These are phyloP conservation scores for Euplexia lucipara DNA, from an alignment of 2,888 invertebrate species.

Conservation along the genomic window DNA sequence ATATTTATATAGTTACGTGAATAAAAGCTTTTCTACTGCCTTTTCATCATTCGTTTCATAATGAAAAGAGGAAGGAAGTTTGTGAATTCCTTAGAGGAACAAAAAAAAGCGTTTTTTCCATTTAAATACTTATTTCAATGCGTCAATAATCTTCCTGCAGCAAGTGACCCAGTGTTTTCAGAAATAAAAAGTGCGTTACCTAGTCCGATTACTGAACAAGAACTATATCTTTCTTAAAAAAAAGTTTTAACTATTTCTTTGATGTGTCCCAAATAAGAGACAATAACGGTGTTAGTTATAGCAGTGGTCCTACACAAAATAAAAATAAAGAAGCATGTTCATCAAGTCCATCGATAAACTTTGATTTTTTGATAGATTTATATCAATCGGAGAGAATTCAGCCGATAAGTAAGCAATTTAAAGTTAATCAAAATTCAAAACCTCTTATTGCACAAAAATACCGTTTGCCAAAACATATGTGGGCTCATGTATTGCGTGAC, in stretches of 20 bases:
- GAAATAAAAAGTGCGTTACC: slow-evolving; percentile 13
- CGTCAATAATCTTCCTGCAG: slow-evolving; percentile 11
- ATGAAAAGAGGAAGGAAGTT: slow-evolving; percentile 3
- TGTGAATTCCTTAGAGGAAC: no score
- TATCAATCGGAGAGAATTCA: slow-evolving; percentile 38
- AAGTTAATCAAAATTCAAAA: slow-evolving; percentile 30
- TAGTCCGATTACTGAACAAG: slow-evolving; percentile 16
- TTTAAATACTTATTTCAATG: slow-evolving; percentile 1
- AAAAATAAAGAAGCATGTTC: slow-evolving; percentile 6
- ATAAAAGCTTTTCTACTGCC: neutral
- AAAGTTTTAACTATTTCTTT: slow-evolving; percentile 9
- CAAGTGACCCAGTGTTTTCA: slow-evolving; percentile 16
- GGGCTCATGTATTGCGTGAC: slow-evolving; percentile 1
- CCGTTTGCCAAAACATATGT: slow-evolving; percentile 7
- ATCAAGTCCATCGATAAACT: slow-evolving; percentile 12
- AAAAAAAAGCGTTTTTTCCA: no score
- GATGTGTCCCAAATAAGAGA: slow-evolving; percentile 6
- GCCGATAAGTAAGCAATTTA: slow-evolving; percentile 35
- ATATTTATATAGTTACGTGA: neutral
- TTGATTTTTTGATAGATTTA: slow-evolving; percentile 32
- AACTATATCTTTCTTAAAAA: slow-evolving; percentile 14
- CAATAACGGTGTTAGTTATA: slow-evolving; percentile 3
- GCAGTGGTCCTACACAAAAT: slow-evolving; percentile 23
- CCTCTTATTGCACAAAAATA: slow-evolving; percentile 21
- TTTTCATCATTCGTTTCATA: neutral